A percentile compares a stretch with the other conserved stretches of the same genome.
These are phyloP conservation scores for Uria aalge DNA, from an alignment of 2,113 vertebrate species.

Conservation along the genomic window DNA sequence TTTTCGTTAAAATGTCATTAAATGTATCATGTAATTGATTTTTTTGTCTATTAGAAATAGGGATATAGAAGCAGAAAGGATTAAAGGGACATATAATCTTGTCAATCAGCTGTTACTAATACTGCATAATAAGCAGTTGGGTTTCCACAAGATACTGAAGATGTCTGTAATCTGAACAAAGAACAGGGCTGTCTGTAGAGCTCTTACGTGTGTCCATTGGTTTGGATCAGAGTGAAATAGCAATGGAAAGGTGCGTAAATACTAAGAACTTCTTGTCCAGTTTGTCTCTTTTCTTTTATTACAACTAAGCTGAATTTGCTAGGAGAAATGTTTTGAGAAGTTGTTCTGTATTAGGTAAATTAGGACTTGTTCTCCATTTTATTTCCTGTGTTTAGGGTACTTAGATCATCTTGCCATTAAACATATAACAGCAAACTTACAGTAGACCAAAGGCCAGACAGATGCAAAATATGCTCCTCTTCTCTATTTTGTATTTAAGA, in stretches of 20 bases:
- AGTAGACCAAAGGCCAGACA: not conserved
- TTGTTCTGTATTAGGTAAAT: not conserved
- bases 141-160: not conserved
- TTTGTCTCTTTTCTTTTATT: not conserved
- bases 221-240: not conserved
- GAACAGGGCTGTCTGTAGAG: not conserved
- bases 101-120: not conserved
- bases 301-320: not conserved
- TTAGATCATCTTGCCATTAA: not conserved
- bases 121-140: not conserved
- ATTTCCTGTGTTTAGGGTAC: not conserved
- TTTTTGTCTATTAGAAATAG: not conserved
- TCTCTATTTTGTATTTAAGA: not conserved
- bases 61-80: not conserved
- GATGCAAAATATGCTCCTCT: not conserved
- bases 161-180: not conserved
- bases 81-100: not conserved
- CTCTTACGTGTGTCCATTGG: accelerated
- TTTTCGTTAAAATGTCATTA: not conserved
- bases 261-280: not conserved
- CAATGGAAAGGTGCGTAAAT: not conserved
- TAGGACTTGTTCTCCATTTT: not conserved
- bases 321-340: not conserved
- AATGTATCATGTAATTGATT: too few species aligned
- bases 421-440: not conserved